Percentiles rank a stretch among this genome's conserved stretches.
phyloP scores from a whole-genome alignment of 2,888 invertebrate species.

The Hirudinaria manillensis region DNA sequence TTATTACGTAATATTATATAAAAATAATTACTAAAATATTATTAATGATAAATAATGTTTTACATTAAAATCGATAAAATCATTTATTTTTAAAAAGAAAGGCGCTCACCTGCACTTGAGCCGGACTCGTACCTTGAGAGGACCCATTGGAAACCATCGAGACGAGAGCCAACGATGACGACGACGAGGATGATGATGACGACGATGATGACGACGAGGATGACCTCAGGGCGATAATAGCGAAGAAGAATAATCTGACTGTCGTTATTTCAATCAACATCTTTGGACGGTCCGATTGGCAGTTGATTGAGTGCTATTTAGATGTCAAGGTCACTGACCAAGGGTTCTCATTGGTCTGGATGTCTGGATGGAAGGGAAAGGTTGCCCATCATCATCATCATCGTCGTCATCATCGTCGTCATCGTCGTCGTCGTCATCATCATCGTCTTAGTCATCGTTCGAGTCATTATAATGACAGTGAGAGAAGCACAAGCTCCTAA shows the following conservation, averaged over 20 bases:
- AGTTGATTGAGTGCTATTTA: too few species aligned
- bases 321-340: not conserved
- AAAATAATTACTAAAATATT: too few species aligned
- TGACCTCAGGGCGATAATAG: not conserved
- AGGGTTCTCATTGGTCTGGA: not conserved
- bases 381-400: not conserved
- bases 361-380: not conserved
- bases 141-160: not conserved
- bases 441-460: not conserved
- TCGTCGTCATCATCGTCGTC: slow-evolving; percentile 17
- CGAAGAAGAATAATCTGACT: too few species aligned
- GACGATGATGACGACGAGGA: slow-evolving; percentile 21
- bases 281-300: too few species aligned
- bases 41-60: too few species aligned
- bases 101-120: too few species aligned
- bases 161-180: slow-evolving; percentile 15
- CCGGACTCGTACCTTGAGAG: not conserved
- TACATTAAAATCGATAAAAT: too few species aligned
- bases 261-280: too few species aligned
- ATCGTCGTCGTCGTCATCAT: not conserved
- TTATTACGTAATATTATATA: too few species aligned
- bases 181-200: slow-evolving; percentile 18
- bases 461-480: slow-evolving; percentile 56
- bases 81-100: too few species aligned
- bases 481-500: not conserved